Evolutionary conservation across 2,113 vertebrate species (phyloP), one percentile per base, ranked within the genome.

Genomic region (Ploceus nigricollis): DNA sequence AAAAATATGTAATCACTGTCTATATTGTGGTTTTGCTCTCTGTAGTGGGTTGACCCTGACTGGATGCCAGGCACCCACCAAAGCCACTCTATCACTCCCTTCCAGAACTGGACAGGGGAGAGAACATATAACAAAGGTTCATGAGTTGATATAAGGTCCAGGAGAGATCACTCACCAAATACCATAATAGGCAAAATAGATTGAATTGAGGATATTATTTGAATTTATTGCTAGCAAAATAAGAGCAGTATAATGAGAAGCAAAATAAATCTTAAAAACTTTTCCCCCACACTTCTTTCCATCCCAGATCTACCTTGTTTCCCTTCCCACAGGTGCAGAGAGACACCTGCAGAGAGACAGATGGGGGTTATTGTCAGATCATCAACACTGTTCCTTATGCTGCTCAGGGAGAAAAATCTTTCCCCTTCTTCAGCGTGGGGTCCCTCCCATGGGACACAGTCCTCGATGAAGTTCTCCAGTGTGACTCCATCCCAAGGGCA

Each of bases 391-490:
- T 13, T 61, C 28, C 27, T 53, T 13, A 20, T 15, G 45, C 27
- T 45, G 27, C 12, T 45, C 28, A 20, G 39, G 33, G 23, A 28
- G 15, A 19, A 61, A 60, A 51, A 37, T 23, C 9, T 51, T 60
- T 28, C 5, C 22, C 9, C 22, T 53, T 44, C 45, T 60, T 37
- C 39, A 87, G 23, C 0, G 0, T 23, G 28, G 18, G 33, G 15
- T 78, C 18, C 5, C 15, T 61, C 33, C 23, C 23, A 19, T 13
- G 33, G 18, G 28, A 53, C 12, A 50, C 11, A 45, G 45, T 69
- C 33, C 45, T 45, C 1, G 1, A 13, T 0, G 0, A 53, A 16
- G 17, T 20, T 61, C 63, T 61, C 33, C 39, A 45, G 30, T 3
- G 15, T 39, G 19, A 53, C 22, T 53, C 47, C 28, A 45, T 45